A percentile compares a stretch with the other conserved stretches of the same genome.
phyloP scores from a whole-genome alignment of 1,140 invertebrate genomes.

The Listronotus oregonensis region DNA sequence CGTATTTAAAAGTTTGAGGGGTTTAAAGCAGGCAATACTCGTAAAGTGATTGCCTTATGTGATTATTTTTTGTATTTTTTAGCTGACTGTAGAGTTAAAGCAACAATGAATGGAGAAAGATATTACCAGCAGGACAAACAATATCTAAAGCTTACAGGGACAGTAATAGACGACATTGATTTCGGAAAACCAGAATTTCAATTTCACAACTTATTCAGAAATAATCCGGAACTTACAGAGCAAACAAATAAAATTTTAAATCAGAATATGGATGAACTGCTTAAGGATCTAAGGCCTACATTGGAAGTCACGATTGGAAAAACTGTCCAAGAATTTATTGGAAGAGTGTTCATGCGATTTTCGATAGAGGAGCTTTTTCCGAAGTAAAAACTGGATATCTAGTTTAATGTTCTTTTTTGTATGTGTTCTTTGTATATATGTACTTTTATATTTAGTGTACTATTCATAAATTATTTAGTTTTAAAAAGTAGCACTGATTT shows the following conservation, averaged over 20 bases:
- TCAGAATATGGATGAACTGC: conserved; percentile 36
- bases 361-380: conserved; percentile 44
- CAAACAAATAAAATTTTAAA: conserved; percentile 46
- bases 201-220: conserved; percentile 27
- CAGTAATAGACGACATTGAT: conserved; percentile 25
- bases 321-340: conserved; percentile 38
- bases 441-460: conserved; percentile 1
- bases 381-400: conserved; percentile 13
- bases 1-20: no score
- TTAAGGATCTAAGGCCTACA: conserved; percentile 38
- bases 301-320: conserved; percentile 36
- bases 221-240: conserved; percentile 45
- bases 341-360: conserved; percentile 39
- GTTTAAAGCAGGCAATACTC: no score
- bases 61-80: no score
- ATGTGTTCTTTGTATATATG: conserved; percentile 7
- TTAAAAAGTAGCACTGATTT: no score
- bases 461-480: not conserved
- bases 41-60: no score
- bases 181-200: conserved; percentile 30
- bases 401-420: conserved; percentile 3
- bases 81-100: conserved; percentile 31
- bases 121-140: conserved; percentile 31
- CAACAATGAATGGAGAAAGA: conserved; percentile 29
- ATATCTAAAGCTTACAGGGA: conserved; percentile 27